Conservation (phyloP, 2,113 vertebrate genomes). For the Erythrocercus mccallii region DNA sequence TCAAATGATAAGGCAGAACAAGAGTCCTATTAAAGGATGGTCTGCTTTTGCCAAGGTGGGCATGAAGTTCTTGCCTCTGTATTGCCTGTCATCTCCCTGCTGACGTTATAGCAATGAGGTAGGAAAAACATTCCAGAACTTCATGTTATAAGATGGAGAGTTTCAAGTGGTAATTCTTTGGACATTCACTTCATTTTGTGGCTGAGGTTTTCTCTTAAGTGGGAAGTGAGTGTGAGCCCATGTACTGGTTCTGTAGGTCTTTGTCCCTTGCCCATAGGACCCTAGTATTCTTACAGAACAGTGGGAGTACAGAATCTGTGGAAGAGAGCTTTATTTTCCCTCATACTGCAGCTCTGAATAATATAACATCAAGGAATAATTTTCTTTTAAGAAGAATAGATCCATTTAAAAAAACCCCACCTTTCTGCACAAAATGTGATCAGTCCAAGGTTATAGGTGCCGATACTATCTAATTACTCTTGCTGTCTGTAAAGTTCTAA, state of each 20-base stretch:
- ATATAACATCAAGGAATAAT: not conserved
- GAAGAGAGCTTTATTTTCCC: not conserved
- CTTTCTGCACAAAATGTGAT: not conserved
- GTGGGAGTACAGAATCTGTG: not conserved
- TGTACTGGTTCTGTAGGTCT: not conserved
- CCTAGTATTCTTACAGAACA: not conserved
- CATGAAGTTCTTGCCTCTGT: not conserved
- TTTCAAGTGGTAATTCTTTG: not conserved
- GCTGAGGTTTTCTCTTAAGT: not conserved
- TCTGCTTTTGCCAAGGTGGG: not conserved
- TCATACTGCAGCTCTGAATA: not conserved
- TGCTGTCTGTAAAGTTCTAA: constrained; percentile 28
- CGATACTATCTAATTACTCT: not conserved
- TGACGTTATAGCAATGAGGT: not conserved
- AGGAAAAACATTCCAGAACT: not conserved
- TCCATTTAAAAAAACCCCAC: not conserved
- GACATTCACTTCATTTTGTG: not conserved
- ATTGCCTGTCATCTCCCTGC: not conserved
- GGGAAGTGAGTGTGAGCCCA: not conserved
- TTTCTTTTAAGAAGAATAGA: not conserved
- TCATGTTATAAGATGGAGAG: not conserved
- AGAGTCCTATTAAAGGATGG: not conserved
- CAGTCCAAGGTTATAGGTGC: constrained; percentile 1
- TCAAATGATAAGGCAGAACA: not conserved
- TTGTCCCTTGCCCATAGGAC: not conserved